Conservation (phyloP, 2,797 vertebrate species). For the Galago senegalensis region DNA sequence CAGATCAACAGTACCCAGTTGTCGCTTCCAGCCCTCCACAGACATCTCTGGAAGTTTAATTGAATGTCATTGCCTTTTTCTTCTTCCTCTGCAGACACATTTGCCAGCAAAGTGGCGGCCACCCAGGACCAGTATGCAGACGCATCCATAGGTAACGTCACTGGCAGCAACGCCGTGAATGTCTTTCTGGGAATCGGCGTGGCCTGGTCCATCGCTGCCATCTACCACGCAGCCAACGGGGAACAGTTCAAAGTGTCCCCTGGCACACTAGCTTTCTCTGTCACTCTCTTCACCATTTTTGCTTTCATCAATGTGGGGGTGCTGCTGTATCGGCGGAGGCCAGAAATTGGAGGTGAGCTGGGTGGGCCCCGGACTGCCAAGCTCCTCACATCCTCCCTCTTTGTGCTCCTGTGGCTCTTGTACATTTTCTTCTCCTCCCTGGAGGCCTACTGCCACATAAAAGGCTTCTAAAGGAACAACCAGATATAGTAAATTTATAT, state of each 20-base stretch:
- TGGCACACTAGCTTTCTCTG: constrained; percentile 97
- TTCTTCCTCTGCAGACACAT: constrained; percentile 93
- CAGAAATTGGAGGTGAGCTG: constrained; percentile 97
- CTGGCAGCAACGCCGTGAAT: constrained; percentile 98
- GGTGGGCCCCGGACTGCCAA: constrained; percentile 96
- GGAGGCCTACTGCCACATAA: constrained; percentile 98
- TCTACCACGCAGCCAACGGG: constrained; percentile 94
- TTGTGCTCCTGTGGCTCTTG: constrained; percentile 98
- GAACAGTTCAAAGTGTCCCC: constrained; percentile 94
- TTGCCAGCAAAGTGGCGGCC: constrained; percentile 97
- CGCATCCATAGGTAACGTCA: constrained; percentile 98
- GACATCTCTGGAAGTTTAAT: neutral
- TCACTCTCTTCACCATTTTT: constrained; percentile 99
- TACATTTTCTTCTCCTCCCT: constrained; percentile 98
- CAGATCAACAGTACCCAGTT: too few relatives aligned
- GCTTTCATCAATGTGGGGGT: constrained; percentile 97
- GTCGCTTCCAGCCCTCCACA: neutral
- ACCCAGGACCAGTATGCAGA: constrained; percentile 98
- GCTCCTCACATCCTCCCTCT: constrained; percentile 94
- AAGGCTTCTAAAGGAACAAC: constrained; percentile 96
- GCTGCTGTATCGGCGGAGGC: constrained; percentile 96
- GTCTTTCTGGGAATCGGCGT: constrained; percentile 98
- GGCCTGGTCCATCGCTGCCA: constrained; percentile 98
- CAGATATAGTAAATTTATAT: constrained; percentile 90
- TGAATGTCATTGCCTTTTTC: neutral